Conservation (phyloP, 2,797 vertebrate species). For the Danio tinwini region DNA sequence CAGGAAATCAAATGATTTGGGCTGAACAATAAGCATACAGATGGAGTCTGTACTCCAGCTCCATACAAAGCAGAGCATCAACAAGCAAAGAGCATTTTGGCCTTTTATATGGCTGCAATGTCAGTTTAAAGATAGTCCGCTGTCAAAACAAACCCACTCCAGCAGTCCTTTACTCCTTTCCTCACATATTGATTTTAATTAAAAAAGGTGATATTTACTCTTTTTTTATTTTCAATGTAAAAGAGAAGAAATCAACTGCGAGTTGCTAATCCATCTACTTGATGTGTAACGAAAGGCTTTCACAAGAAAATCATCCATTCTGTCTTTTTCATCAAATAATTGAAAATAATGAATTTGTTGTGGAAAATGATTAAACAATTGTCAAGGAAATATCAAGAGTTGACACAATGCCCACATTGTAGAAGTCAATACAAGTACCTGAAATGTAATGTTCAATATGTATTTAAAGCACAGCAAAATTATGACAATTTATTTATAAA, state of each 20-base stretch:
- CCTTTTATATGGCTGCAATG: constrained; percentile 56
- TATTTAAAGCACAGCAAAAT: neutral
- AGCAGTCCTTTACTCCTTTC: constrained; percentile 46
- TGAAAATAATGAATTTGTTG: constrained; percentile 66
- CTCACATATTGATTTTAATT: constrained; percentile 62
- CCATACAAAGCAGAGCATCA: constrained; percentile 51
- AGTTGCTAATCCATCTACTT: constrained; percentile 69
- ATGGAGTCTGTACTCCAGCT: constrained; percentile 40
- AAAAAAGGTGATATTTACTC: constrained; percentile 68
- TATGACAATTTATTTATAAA: too few relatives aligned
- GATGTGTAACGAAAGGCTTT: constrained; percentile 70
- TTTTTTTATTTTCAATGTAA: constrained; percentile 64
- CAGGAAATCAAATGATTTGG: constrained; percentile 62
- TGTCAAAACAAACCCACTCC: constrained; percentile 58
- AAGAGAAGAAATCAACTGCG: constrained; percentile 61
- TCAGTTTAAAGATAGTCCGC: constrained; percentile 46
- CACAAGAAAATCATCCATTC: constrained; percentile 63
- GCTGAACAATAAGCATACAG: constrained; percentile 60
- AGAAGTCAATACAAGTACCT: neutral
- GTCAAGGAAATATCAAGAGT: constrained; percentile 39
- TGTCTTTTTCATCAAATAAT: constrained; percentile 70
- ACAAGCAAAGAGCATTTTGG: constrained; percentile 47
- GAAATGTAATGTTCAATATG: neutral
- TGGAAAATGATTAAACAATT: constrained; percentile 58
- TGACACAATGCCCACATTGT: neutral